Percentiles rank a stretch among this genome's conserved stretches.
phyloP scores from a whole-genome alignment of 2,797 vertebrate genomes.

The Paedocypris micromegethes region DNA sequence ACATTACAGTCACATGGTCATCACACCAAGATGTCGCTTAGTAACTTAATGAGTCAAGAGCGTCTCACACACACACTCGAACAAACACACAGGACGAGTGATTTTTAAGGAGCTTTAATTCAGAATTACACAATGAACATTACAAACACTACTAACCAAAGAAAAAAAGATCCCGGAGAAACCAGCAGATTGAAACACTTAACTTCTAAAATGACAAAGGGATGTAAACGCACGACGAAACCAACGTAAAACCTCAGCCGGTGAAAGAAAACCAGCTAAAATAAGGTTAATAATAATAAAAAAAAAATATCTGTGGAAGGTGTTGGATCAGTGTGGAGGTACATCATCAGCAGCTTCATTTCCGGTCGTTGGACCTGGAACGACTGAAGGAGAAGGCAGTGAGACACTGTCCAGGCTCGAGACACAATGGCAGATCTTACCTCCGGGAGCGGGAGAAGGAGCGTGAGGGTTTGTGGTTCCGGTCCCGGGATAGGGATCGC shows the following conservation, averaged over 20 bases:
- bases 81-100: neutral
- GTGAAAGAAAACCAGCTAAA: conserved; percentile 42
- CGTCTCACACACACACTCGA: neutral
- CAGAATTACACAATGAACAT: conserved; percentile 77
- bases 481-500: conserved; percentile 89
- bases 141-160: conserved; percentile 68
- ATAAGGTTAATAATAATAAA: conserved; percentile 50
- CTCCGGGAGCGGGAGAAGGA: conserved; percentile 97
- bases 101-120: conserved; percentile 52
- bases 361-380: conserved; percentile 94
- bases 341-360: conserved; percentile 60
- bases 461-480: conserved; percentile 95
- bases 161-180: neutral
- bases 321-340: conserved; percentile 48
- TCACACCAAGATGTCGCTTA: too few species aligned
- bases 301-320: conserved; percentile 23
- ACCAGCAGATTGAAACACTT: conserved; percentile 20
- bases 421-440: conserved; percentile 59
- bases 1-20: too few species aligned
- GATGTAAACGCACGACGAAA: conserved; percentile 56
- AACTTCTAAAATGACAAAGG: conserved; percentile 46
- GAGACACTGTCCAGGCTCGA: neutral
- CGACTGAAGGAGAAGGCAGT: conserved; percentile 65
- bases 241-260: conserved; percentile 34
- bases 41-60: too few species aligned